phyloP scores from a whole-genome alignment of 2,888 invertebrate genomes.

The Parapristionchus giblindavisi region DNA sequence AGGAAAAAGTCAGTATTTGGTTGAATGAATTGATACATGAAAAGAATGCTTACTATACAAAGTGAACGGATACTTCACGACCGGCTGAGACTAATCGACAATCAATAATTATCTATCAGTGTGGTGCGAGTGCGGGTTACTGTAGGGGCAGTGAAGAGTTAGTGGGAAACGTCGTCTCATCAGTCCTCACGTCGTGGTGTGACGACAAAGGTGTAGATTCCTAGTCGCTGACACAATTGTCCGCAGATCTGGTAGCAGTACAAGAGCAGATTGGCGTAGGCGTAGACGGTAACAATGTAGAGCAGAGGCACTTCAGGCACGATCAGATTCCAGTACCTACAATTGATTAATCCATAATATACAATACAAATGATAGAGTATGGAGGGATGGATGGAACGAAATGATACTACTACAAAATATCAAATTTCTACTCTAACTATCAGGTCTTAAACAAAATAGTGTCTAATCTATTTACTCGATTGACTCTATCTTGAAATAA shows the following conservation, averaged over 20 bases:
- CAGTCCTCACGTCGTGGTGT: slow-evolving; percentile 33
- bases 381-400: neutral
- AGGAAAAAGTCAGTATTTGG: too few species aligned
- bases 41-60: neutral
- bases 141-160: neutral
- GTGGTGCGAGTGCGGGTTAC: too few species aligned
- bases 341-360: slow-evolving; percentile 82
- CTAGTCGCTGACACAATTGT: slow-evolving; percentile 72
- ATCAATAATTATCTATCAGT: slow-evolving; percentile 9
- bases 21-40: too few species aligned
- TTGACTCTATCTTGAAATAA: neutral
- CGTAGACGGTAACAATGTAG: slow-evolving; percentile 65
- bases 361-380: neutral
- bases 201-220: slow-evolving; percentile 71
- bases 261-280: slow-evolving; percentile 70
- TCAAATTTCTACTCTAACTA: too few species aligned
- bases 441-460: neutral
- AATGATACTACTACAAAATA: neutral
- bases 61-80: neutral
- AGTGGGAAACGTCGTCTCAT: neutral
- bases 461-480: neutral
- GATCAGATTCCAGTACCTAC: slow-evolving; percentile 37
- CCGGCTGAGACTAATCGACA: too few species aligned
- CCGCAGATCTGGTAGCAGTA: slow-evolving; percentile 71
- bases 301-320: slow-evolving; percentile 34